These are phyloP conservation scores for Falco peregrinus DNA, from an alignment of 2,797 vertebrate genomes.

Conservation along the genomic window DNA sequence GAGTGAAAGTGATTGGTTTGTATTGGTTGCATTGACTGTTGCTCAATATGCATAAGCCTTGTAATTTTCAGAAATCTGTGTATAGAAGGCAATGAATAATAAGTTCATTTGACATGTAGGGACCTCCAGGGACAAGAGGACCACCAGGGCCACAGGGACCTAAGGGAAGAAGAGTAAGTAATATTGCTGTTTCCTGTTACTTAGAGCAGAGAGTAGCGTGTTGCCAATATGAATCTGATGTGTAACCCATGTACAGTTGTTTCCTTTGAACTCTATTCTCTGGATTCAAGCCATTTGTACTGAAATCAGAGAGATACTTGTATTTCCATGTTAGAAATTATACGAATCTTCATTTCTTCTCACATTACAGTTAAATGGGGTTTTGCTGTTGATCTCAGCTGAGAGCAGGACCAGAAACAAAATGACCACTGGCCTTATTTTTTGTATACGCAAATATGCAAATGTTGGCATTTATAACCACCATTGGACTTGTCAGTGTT, in stretches of 20 bases:
- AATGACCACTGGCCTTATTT: not conserved
- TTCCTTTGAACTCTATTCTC: not conserved
- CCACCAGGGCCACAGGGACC: conserved; percentile 82
- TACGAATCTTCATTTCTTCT: not conserved
- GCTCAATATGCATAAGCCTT: not conserved
- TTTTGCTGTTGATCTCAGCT: not conserved
- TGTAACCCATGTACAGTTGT: not conserved
- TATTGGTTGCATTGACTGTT: not conserved
- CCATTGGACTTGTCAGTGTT: not conserved
- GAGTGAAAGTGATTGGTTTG: not conserved
- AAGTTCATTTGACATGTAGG: conserved; percentile 74
- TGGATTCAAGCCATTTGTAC: not conserved
- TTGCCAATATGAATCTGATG: not conserved
- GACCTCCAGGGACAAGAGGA: conserved; percentile 86
- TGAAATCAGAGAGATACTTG: not conserved
- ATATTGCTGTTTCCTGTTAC: not conserved
- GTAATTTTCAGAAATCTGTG: not conserved
- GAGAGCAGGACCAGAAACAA: not conserved
- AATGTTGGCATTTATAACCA: not conserved
- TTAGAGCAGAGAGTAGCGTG: not conserved
- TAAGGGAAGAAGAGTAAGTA: conserved; percentile 91
- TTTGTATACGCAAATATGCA: not conserved
- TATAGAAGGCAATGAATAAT: not conserved
- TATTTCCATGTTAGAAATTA: not conserved
- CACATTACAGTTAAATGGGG: not conserved